Conservation (phyloP, 2,797 vertebrate genomes). For the Notolabrus celidotus region DNA sequence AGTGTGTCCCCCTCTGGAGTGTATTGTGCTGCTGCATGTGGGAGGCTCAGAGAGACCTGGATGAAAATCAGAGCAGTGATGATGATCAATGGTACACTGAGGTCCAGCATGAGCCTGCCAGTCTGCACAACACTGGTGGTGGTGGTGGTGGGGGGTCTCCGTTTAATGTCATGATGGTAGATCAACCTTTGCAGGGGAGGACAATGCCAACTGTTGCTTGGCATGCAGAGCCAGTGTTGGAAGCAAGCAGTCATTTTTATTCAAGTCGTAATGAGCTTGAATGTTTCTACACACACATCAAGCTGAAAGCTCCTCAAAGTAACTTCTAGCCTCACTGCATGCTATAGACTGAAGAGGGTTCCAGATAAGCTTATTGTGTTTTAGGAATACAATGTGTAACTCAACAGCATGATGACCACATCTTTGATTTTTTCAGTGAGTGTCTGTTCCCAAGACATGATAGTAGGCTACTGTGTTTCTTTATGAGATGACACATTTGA, state of each 20-base stretch:
- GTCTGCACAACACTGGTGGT: conserved; percentile 30
- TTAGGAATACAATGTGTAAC: too few relatives aligned
- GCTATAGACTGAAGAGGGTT: too few relatives aligned
- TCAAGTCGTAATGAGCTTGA: conserved; percentile 16
- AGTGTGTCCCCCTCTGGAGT: not conserved
- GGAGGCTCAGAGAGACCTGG: conserved; percentile 27
- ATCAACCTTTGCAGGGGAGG: conserved; percentile 20
- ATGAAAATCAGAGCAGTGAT: conserved; percentile 35
- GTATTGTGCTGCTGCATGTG: conserved; percentile 9
- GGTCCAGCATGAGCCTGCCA: conserved; percentile 34
- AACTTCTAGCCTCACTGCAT: not conserved
- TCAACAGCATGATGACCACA: too few relatives aligned
- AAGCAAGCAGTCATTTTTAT: conserved; percentile 18
- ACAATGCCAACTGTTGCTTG: conserved; percentile 39
- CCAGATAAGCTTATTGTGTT: too few relatives aligned
- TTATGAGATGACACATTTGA: too few relatives aligned
- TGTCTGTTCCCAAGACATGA: too few relatives aligned
- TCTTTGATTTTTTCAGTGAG: too few relatives aligned
- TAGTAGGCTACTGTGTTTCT: too few relatives aligned
- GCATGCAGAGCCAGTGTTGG: conserved; percentile 12
- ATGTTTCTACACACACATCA: conserved; percentile 15
- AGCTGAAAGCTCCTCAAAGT: conserved; percentile 9
- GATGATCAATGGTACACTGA: conserved; percentile 42
- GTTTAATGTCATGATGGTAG: conserved; percentile 29
- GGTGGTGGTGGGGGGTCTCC: not conserved